These are phyloP conservation scores for Lepidochrysops patricia DNA, from an alignment of 2,888 invertebrate genomes.

Conservation along the genomic window DNA sequence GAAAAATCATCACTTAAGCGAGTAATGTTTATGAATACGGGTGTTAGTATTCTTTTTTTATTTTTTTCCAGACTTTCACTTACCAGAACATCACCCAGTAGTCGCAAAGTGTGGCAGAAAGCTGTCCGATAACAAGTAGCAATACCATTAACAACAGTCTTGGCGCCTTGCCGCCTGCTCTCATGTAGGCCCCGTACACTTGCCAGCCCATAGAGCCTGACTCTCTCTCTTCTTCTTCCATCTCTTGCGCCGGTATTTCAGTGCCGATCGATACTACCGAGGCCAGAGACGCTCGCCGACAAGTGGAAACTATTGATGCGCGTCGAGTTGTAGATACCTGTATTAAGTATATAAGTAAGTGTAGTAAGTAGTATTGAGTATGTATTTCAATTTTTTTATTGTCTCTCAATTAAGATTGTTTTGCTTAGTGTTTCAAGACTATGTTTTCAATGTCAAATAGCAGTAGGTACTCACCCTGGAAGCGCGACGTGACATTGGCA, in stretches of 20 bases:
- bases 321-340: constrained; percentile 62
- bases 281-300: constrained; percentile 47
- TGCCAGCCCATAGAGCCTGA: constrained; percentile 79
- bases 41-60: neutral
- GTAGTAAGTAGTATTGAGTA: no score
- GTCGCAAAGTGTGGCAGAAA: constrained; percentile 80
- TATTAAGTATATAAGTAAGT: constrained; percentile 13
- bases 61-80: constrained; percentile 17
- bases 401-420: no score
- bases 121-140: constrained; percentile 77
- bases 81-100: constrained; percentile 86
- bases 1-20: no score
- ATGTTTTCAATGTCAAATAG: no score
- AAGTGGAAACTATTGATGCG: constrained; percentile 47
- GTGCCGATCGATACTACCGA: constrained; percentile 54
- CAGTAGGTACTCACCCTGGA: constrained; percentile 59
- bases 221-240: constrained; percentile 76
- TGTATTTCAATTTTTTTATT: no score
- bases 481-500: constrained; percentile 50
- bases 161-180: constrained; percentile 72
- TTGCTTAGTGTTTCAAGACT: no score
- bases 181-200: constrained; percentile 77
- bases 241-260: constrained; percentile 65
- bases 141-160: constrained; percentile 67
- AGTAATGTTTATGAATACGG: no score